A percentile compares a stretch with the other conserved stretches of the same genome.
phyloP scores from a whole-genome alignment of 2,888 invertebrate species.

The Xestobium rufovillosum region DNA sequence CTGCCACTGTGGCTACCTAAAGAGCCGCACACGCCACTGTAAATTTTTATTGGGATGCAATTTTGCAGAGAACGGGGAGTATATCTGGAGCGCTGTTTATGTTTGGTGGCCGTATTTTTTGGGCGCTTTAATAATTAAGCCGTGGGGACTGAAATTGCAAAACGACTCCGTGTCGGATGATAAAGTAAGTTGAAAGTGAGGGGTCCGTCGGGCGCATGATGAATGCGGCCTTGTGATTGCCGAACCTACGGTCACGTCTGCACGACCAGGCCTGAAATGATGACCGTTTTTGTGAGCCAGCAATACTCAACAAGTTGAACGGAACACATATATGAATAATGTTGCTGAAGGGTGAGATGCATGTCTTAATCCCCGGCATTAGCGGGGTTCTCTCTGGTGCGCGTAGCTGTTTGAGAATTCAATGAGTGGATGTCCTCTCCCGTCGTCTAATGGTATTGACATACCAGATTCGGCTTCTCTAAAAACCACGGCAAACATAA shows the following conservation, averaged over 20 bases:
- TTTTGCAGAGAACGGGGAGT: too few relatives aligned
- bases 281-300: constrained; percentile 29
- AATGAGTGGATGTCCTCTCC: background rate
- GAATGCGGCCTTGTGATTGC: constrained; percentile 33
- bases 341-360: constrained; percentile 20
- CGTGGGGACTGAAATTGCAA: too few relatives aligned
- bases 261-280: constrained; percentile 32
- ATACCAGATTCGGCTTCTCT: constrained; percentile 12
- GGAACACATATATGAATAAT: constrained; percentile 26
- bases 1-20: too few relatives aligned
- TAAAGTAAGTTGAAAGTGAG: constrained; percentile 30
- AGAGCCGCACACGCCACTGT: too few relatives aligned
- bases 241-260: constrained; percentile 34
- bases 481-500: constrained; percentile 23
- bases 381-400: constrained; percentile 7
- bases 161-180: too few relatives aligned
- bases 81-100: too few relatives aligned
- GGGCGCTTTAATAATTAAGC: too few relatives aligned
- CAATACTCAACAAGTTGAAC: constrained; percentile 27
- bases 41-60: too few relatives aligned
- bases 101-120: too few relatives aligned
- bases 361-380: constrained; percentile 16
- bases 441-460: constrained; percentile 24
- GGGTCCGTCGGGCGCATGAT: constrained; percentile 28
- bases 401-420: constrained; percentile 19